Conservation (phyloP, 2,888 invertebrate species). For the Colletes collaris region DNA sequence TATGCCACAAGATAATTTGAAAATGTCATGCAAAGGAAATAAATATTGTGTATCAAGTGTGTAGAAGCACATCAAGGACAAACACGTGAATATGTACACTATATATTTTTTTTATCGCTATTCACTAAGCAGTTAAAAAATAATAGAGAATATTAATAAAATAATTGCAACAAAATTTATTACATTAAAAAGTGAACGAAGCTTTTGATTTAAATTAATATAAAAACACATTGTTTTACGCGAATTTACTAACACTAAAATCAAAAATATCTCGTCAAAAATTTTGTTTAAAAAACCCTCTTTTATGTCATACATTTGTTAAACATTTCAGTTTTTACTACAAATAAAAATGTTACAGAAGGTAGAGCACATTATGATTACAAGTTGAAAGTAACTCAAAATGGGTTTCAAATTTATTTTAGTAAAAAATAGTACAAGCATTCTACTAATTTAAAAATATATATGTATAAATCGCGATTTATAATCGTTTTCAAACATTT, state of each 20-base stretch:
- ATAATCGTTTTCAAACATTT: not conserved
- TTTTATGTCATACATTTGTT: not conserved
- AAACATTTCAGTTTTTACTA: not conserved
- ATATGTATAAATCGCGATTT: not conserved
- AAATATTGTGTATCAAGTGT: no score
- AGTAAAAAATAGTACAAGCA: not conserved
- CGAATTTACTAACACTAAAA: not conserved
- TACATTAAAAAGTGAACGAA: not conserved
- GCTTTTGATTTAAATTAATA: not conserved
- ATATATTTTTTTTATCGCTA: no score
- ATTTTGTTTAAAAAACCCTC: not conserved
- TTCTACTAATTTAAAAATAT: not conserved
- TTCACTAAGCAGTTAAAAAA: no score
- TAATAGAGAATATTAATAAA: no score
- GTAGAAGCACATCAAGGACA: no score
- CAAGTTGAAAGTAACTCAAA: not conserved
- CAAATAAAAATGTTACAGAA: not conserved
- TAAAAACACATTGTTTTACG: not conserved
- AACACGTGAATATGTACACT: no score
- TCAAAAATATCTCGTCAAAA: not conserved
- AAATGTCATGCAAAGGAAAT: no score
- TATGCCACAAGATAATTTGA: no score
- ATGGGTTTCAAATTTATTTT: not conserved
- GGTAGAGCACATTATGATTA: not conserved
- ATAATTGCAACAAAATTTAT: no score